These are phyloP conservation scores for Tragelaphus scriptus DNA, from an alignment of 2,113 vertebrate species.

Conservation along the genomic window DNA sequence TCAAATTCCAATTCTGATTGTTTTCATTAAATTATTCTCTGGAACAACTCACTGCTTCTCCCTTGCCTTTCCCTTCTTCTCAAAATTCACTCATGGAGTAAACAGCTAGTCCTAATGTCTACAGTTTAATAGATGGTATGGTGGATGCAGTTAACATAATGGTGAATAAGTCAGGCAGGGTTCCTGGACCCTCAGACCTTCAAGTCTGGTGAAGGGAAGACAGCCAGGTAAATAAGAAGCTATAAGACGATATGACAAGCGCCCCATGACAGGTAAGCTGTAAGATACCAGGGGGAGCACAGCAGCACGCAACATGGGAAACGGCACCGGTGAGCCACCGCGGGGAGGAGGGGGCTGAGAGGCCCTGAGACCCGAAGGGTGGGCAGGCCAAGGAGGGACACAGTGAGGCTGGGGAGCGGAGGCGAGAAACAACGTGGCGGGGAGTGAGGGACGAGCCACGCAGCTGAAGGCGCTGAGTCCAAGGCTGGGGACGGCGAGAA, in stretches of 20 bases:
- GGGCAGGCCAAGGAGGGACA: not conserved
- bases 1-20: not conserved
- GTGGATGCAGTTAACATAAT: not conserved
- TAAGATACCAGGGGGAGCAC: not conserved
- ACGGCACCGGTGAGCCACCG: rapidly evolving
- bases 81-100: not conserved
- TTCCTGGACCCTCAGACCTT: not conserved
- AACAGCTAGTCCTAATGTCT: not conserved
- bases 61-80: not conserved
- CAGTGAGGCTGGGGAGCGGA: not conserved
- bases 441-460: not conserved
- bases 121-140: not conserved
- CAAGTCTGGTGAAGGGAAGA: not conserved
- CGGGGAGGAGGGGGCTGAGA: not conserved
- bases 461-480: not conserved
- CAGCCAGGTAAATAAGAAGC: not conserved
- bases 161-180: not conserved
- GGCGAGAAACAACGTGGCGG: not conserved
- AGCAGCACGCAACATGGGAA: not conserved
- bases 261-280: no score
- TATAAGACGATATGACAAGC: not conserved
- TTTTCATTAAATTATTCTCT: not conserved
- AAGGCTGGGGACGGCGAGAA: not conserved
- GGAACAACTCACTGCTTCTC: not conserved
- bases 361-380: not conserved